Percentiles rank a stretch among this genome's conserved stretches.
phyloP scores from a whole-genome alignment of 2,113 vertebrate species.

The Cichladusa arquata region DNA sequence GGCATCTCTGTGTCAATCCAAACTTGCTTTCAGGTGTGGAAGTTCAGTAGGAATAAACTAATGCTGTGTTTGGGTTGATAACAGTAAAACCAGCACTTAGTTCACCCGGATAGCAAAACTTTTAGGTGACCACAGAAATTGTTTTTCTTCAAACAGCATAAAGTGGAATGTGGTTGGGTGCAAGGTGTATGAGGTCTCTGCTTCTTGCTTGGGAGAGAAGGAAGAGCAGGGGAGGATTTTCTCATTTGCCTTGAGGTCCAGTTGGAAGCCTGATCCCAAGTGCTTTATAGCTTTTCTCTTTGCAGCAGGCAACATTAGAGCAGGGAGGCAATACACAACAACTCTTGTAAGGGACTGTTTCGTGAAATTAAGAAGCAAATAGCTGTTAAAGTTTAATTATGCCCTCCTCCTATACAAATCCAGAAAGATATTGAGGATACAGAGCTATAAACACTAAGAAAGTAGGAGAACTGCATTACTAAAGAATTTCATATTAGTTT shows the following conservation, averaged over 20 bases:
- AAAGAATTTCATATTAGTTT: background rate
- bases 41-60: background rate
- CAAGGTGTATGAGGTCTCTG: background rate
- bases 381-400: background rate
- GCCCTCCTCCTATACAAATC: background rate
- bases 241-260: background rate
- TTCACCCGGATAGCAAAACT: background rate
- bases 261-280: background rate
- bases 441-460: background rate
- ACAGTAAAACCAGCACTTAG: background rate
- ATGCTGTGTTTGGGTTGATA: background rate
- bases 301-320: background rate
- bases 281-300: background rate
- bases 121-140: background rate
- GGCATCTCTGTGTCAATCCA: fast-evolving
- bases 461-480: background rate
- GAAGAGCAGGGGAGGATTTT: background rate
- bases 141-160: fast-evolving
- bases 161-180: background rate
- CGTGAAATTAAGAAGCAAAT: background rate
- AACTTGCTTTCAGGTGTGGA: background rate
- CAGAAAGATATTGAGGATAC: background rate
- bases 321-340: background rate
- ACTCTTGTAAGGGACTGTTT: background rate
- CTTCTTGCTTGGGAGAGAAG: background rate